phyloP scores from a whole-genome alignment of 2,888 invertebrate species.

The Caradrina kadenii region DNA sequence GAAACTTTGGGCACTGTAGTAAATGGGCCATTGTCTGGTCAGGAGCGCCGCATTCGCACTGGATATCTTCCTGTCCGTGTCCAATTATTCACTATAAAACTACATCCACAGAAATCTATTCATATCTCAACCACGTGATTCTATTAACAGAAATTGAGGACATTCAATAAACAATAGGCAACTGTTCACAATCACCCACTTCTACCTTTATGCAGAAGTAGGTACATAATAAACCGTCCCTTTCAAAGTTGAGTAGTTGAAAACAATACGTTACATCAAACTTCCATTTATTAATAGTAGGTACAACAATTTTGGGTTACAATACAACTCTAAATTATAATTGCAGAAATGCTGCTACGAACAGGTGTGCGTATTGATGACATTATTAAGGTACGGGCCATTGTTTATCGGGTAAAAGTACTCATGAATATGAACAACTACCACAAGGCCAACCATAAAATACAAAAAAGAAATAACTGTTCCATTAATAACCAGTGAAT shows the following conservation, averaged over 20 bases:
- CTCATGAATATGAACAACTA: too few species aligned
- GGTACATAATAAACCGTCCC: conserved; percentile 10
- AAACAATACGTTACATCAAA: conserved; percentile 39
- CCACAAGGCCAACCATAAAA: too few species aligned
- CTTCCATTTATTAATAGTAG: conserved; percentile 30
- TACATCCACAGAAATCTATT: neutral
- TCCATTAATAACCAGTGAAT: too few species aligned
- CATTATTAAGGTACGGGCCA: neutral
- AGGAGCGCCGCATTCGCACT: too few species aligned
- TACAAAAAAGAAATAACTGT: too few species aligned
- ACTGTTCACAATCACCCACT: neutral
- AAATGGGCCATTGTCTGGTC: too few species aligned
- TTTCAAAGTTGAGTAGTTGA: conserved; percentile 28
- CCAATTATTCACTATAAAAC: neutral
- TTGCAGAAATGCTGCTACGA: neutral
- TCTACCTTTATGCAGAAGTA: conserved; percentile 2
- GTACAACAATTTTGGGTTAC: conserved; percentile 9
- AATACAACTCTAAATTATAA: neutral
- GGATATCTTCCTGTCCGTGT: too few species aligned
- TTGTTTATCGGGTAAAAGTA: too few species aligned
- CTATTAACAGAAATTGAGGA: neutral
- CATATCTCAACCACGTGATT: neutral
- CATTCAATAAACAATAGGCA: conserved; percentile 3
- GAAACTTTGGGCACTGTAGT: too few species aligned
- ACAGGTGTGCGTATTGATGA: neutral